phyloP scores from a whole-genome alignment of 2,113 vertebrate genomes.

The Apistogramma diplotaenia region DNA sequence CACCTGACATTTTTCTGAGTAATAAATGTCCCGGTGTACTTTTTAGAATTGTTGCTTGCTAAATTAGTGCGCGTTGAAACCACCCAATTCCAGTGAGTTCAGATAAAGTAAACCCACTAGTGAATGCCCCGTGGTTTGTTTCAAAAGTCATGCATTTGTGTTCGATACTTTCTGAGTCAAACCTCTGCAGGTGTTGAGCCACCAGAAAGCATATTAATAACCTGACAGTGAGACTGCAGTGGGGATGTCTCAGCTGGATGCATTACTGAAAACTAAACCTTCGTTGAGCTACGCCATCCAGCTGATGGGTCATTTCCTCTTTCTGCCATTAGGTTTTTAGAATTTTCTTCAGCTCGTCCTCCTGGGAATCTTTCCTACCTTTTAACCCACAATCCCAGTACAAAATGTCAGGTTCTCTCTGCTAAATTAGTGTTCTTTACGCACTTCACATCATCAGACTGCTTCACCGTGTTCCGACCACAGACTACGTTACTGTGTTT shows the following conservation, averaged over 20 bases:
- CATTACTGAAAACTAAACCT: neutral
- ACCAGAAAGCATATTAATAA: conserved; percentile 19
- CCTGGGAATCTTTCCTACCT: neutral
- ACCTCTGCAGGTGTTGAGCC: conserved; percentile 52
- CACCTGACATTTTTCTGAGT: neutral
- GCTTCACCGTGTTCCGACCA: neutral
- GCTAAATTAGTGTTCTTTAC: neutral
- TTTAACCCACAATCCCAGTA: neutral
- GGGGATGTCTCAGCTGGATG: neutral
- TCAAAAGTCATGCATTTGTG: neutral
- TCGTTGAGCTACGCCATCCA: neutral
- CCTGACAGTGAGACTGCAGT: neutral
- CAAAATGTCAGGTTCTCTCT: neutral
- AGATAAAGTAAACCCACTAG: neutral
- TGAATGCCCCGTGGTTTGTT: neutral
- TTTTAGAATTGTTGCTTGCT: neutral
- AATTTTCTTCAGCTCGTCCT: neutral
- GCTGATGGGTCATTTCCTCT: conserved; percentile 12
- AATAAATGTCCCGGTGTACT: neutral
- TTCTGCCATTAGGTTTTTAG: neutral
- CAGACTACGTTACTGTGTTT: neutral
- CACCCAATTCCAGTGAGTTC: conserved; percentile 12
- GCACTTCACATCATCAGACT: neutral
- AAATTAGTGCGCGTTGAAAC: conserved; percentile 27
- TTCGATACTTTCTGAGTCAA: conserved; percentile 17